Percentiles rank a stretch among this genome's conserved stretches.
Conservation (phyloP, 1,140 invertebrate genomes). For the Trichomalopsis sarcophagae region DNA sequence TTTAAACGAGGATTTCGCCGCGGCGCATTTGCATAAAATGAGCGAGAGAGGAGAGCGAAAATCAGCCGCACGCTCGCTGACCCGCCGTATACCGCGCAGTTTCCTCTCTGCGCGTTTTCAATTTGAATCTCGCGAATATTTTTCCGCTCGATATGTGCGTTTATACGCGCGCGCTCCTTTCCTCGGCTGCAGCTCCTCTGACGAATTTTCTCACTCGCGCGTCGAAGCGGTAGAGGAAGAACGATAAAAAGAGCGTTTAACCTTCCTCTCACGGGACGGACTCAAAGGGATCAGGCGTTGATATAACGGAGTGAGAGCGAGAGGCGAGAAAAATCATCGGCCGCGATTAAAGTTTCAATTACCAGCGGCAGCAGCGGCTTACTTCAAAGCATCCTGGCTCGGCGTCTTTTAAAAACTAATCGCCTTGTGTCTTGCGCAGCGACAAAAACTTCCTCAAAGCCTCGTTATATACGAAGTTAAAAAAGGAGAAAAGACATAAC, state of each 20-base stretch:
- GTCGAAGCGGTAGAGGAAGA: not conserved
- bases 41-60: slow-evolving; percentile 46
- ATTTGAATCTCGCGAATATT: slow-evolving; percentile 50
- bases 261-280: slow-evolving; percentile 8
- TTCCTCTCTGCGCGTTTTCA: slow-evolving; percentile 58
- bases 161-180: not conserved
- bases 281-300: slow-evolving; percentile 20
- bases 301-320: slow-evolving; percentile 17
- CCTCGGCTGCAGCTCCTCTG: too few relatives aligned
- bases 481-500: not conserved
- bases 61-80: slow-evolving; percentile 40
- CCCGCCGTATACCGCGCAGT: slow-evolving; percentile 26
- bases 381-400: slow-evolving; percentile 35
- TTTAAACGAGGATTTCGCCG: slow-evolving; percentile 61
- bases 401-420: slow-evolving; percentile 39
- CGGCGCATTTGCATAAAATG: slow-evolving; percentile 63
- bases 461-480: not conserved
- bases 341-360: slow-evolving; percentile 47
- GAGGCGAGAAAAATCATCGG: slow-evolving; percentile 34
- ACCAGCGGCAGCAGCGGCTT: not conserved
- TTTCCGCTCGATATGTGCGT: not conserved
- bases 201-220: not conserved
- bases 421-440: slow-evolving; percentile 43
- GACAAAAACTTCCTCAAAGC: slow-evolving; percentile 2
- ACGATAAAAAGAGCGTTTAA: not conserved